Evolutionary conservation across 2,888 invertebrate species (phyloP).

Genomic region (Lepas anatifera): DNA sequence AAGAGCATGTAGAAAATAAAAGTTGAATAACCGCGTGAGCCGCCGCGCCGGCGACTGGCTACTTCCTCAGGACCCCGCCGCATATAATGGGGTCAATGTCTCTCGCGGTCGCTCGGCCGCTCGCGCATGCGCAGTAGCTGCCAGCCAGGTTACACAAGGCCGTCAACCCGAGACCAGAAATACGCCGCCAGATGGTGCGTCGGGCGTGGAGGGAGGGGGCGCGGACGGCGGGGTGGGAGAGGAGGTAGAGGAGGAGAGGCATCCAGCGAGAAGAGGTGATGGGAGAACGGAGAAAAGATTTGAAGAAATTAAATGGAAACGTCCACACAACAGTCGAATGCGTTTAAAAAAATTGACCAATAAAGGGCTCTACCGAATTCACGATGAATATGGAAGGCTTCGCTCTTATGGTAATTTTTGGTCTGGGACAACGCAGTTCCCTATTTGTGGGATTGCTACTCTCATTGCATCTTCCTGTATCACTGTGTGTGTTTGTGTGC

Average conservation of each 20-base stretch:
- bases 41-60: too few relatives aligned
- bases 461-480: too few relatives aligned
- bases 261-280: background rate
- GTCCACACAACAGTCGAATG: too few relatives aligned
- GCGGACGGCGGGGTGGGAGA: background rate
- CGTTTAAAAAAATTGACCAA: too few relatives aligned
- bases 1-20: conserved; percentile 11
- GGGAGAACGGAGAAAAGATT: background rate
- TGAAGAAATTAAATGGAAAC: too few relatives aligned
- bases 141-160: conserved; percentile 6
- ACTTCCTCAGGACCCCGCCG: background rate
- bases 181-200: background rate
- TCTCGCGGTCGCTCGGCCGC: background rate
- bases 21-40: conserved; percentile 4
- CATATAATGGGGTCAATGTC: conserved; percentile 11
- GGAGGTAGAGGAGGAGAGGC: background rate
- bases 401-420: too few relatives aligned
- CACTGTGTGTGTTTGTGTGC: too few relatives aligned
- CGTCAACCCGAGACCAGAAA: conserved; percentile 1
- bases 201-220: background rate
- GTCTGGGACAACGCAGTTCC: too few relatives aligned
- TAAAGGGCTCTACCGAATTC: too few relatives aligned
- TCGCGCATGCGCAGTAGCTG: background rate
- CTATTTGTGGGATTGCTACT: too few relatives aligned
- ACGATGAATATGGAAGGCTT: too few relatives aligned